Base-by-base conservation (phyloP, 2,797 vertebrate species). In the Sus cebifrons region DNA sequence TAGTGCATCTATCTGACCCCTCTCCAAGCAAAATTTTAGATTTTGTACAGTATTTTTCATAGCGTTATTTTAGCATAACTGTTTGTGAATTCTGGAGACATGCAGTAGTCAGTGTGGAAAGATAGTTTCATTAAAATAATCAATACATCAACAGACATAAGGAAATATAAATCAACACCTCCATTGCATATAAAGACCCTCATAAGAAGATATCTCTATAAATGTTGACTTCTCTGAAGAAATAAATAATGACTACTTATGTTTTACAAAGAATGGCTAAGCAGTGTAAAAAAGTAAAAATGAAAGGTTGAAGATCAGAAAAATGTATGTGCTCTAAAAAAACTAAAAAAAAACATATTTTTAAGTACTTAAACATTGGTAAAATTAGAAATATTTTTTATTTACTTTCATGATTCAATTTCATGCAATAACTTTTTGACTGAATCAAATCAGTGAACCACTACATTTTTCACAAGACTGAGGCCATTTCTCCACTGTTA, bases 341-440 rank as follows among this genome's bases (percentile, higher is more conserved):
- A 3, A 25, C 32, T 77, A 78, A 54, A 32, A 23, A 52, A 74
- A 82, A 58, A 27, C 13, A 10, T 70, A 21, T 60, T 75, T 27
- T 58, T 60, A 70, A 49, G 29, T 12, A 62, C 5, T 44, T 68
- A 62, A 79, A 25, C 12, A 16, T n/a, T 68, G 67, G 36, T 79
- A 86, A 79, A 79, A 86, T 93, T 79, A 52, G 8, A 52, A 86
- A 86, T 7, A 52, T 62, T 86, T 81, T 86, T 52, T 60, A 64
- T 64, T 64, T 64, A 64, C 29, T 54, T 70, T 54, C 56, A 18
- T 73, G 36, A 64, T 87, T 40, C 49, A 29, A 81, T 40, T 62
- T 86, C 32, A 68, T 81, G n/a, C 40, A 52, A 14, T 64, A 27
- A 54, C 32, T 64, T 79, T n/a, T 93, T 12, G 6, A n/a, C 44